Base-by-base conservation (phyloP, 2,888 invertebrate genomes). In the Epiperipatus broadwayi region DNA sequence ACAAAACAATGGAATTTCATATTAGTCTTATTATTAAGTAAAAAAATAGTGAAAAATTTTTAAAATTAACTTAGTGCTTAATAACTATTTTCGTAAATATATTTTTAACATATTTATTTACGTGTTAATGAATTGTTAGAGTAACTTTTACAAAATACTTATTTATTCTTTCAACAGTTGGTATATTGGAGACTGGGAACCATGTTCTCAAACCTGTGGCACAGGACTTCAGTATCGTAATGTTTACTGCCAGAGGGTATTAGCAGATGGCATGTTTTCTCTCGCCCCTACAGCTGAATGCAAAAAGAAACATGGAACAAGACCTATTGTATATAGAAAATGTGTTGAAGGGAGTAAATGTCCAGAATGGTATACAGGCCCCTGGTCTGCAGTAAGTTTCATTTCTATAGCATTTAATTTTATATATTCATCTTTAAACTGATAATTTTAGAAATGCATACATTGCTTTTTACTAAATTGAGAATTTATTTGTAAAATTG, bases 341-440 rank as follows among this genome's bases (percentile, higher is more conserved):
- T 89, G 89, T 58, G 81, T 80, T 56, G 67, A 69, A 38, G 73
- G 75, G 41, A 67, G 72, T 20, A 69, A 72, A 19, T 89, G 89
- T 53, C 84, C 91, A 0, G 68, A 70, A 36, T 93, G 85, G 78
- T 78, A 80, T 53, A 64, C 72, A 19, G 84, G 78, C 38, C 78
- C 78, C 4, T 95, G 93, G 93, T 76, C 75, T 55, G 78, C 83
- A 48, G 84, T 84, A 62, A 66, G 71, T 57, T n/a, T n/a, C n/a
- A 10, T n/a, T 7, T 10, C 8, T n/a, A 8, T 10, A 25, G 8
- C 8, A 10, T 25, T n/a, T 25, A 8, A 8, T n/a, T 8, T 25
- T 25, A 10, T 25, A 25, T 25, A n/a, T 25, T 25, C 25, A n/a
- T n/a, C n/a, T n/a, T n/a, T n/a, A n/a, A n/a, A n/a, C n/a, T n/a